Percentiles rank a stretch among this genome's conserved stretches.
Evolutionary conservation across 1,140 invertebrate species (phyloP).

Genomic region (Aphelinus certus): DNA sequence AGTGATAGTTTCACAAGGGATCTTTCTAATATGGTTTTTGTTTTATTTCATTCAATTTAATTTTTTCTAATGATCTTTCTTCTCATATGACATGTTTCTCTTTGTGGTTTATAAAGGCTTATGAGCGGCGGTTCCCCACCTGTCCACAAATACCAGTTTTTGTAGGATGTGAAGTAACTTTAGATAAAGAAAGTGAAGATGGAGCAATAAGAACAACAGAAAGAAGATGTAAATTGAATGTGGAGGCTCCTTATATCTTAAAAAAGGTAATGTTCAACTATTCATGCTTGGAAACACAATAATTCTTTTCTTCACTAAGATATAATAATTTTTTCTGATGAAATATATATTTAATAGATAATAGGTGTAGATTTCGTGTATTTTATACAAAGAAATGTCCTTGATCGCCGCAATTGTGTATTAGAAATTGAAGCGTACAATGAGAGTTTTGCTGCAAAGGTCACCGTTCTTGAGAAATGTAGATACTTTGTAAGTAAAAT

Average conservation of each 20-base stretch:
- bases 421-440: slow-evolving; percentile 94
- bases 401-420: slow-evolving; percentile 81
- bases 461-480: slow-evolving; percentile 91
- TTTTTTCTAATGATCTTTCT: too few species aligned
- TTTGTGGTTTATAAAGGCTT: slow-evolving; percentile 76
- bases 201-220: slow-evolving; percentile 86
- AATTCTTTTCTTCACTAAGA: neutral
- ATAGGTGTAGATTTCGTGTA: slow-evolving; percentile 93
- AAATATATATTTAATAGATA: slow-evolving; percentile 72
- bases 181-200: slow-evolving; percentile 82
- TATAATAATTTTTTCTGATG: slow-evolving; percentile 34
- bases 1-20: too few species aligned
- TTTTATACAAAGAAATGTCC: slow-evolving; percentile 92
- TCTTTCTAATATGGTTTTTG: too few species aligned
- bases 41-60: too few species aligned
- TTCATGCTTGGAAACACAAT: neutral
- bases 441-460: slow-evolving; percentile 88
- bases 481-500: slow-evolving; percentile 84
- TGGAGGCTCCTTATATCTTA: slow-evolving; percentile 94
- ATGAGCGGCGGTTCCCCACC: slow-evolving; percentile 91
- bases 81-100: neutral
- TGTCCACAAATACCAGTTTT: slow-evolving; percentile 97
- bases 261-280: slow-evolving; percentile 79
- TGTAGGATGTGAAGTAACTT: slow-evolving; percentile 85
- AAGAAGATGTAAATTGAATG: slow-evolving; percentile 88